Evolutionary conservation across 2,888 invertebrate species (phyloP).

Genomic region (Meghimatium bilineatum): DNA sequence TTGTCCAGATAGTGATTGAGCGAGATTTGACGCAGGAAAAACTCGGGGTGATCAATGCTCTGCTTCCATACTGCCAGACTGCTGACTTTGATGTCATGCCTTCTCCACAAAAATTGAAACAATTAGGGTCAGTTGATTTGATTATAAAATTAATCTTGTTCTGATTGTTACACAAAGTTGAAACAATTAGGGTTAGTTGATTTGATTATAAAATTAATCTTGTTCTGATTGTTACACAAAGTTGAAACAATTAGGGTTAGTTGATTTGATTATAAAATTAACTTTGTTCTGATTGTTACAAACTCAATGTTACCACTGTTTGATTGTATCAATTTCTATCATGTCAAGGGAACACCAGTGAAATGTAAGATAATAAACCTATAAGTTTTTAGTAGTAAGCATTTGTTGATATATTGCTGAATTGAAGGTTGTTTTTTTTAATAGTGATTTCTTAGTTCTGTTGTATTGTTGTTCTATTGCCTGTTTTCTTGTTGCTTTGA

Average conservation of each 20-base stretch:
- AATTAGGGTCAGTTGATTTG: constrained; percentile 58
- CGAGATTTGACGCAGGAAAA: constrained; percentile 46
- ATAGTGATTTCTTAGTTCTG: too few species aligned
- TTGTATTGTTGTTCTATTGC: too few species aligned
- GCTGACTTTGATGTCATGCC: constrained; percentile 61
- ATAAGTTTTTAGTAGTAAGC: too few species aligned
- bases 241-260: constrained; percentile 62
- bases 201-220: neutral
- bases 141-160: neutral
- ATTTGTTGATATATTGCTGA: too few species aligned
- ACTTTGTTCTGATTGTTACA: neutral
- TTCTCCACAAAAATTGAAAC: constrained; percentile 52
- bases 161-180: constrained; percentile 36
- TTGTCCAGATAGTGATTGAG: constrained; percentile 49
- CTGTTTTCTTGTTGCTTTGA: too few species aligned
- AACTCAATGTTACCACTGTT: too few species aligned
- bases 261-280: neutral
- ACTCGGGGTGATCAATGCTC: constrained; percentile 50
- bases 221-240: neutral
- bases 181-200: constrained; percentile 59
- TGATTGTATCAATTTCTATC: too few species aligned
- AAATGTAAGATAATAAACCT: too few species aligned
- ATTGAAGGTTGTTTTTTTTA: too few species aligned
- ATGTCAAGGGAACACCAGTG: too few species aligned
- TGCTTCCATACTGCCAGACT: constrained; percentile 61